Conservation (phyloP, 2,113 vertebrate genomes). For the Tychaedon coryphoeus region DNA sequence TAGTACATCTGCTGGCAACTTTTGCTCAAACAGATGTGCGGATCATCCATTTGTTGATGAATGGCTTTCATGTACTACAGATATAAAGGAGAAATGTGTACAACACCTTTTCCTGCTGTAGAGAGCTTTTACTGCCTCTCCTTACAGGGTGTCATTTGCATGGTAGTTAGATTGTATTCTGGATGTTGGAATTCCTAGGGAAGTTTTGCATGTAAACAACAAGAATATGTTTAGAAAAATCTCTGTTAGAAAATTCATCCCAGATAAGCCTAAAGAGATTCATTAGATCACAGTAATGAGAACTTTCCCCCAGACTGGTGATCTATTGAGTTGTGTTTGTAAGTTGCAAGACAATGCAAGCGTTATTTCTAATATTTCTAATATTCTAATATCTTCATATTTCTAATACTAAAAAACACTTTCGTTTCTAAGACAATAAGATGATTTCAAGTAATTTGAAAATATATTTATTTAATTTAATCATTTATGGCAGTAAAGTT, state of each 20-base stretch:
- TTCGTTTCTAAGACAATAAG: neutral
- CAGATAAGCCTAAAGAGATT: neutral
- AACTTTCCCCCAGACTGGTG: fast-evolving
- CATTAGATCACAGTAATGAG: neutral
- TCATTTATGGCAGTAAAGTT: neutral
- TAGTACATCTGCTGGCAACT: neutral
- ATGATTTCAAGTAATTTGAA: neutral
- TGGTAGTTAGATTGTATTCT: neutral
- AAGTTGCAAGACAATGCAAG: neutral
- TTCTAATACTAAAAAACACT: neutral
- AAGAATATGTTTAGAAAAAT: neutral
- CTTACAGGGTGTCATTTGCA: neutral
- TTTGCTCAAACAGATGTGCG: neutral
- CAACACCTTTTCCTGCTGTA: neutral
- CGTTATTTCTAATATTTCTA: neutral
- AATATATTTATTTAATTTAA: neutral
- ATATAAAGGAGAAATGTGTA: neutral
- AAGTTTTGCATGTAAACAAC: neutral
- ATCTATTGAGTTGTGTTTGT: neutral
- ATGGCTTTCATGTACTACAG: neutral
- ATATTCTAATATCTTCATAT: too few relatives aligned
- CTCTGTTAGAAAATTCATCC: neutral
- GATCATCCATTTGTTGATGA: neutral
- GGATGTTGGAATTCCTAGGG: neutral
- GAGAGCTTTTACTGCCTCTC: neutral